These are phyloP conservation scores for Bufo gargarizans DNA, from an alignment of 2,113 vertebrate genomes.

Conservation along the genomic window DNA sequence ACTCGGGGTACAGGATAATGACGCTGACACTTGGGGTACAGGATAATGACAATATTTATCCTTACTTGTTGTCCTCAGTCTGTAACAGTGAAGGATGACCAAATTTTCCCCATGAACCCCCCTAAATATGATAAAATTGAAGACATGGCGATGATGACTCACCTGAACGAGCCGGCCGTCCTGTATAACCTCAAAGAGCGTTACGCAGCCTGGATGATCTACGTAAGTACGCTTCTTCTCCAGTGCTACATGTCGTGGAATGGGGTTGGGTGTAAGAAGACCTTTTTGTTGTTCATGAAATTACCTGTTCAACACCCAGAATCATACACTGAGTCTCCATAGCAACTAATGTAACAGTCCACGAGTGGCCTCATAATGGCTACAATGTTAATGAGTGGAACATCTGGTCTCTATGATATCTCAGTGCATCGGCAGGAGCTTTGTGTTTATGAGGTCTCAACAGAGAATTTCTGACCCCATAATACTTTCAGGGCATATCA, in stretches of 20 bases:
- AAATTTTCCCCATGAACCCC: conserved; percentile 79
- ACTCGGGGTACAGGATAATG: not conserved
- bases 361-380: too few relatives aligned
- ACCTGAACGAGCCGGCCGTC: conserved; percentile 80
- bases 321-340: too few relatives aligned
- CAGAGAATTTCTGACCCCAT: not conserved
- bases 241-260: too few relatives aligned
- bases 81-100: conserved; percentile 79
- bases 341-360: too few relatives aligned
- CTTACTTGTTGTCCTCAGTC: conserved; percentile 62
- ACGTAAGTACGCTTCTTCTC: conserved; percentile 63
- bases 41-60: not conserved
- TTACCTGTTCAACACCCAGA: too few relatives aligned
- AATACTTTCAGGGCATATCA: not conserved
- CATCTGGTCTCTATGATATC: too few relatives aligned
- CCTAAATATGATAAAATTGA: conserved; percentile 88
- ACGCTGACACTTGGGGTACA: not conserved
- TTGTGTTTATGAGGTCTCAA: not conserved
- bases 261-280: too few relatives aligned
- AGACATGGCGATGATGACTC: conserved; percentile 92
- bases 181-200: conserved; percentile 74
- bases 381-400: too few relatives aligned
- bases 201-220: conserved; percentile 72
- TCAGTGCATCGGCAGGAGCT: too few relatives aligned
- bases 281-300: too few relatives aligned